Evolutionary conservation across 2,113 vertebrate genomes (phyloP), one percentile per base, ranked within the genome.

Genomic region (Urocitellus parryii): DNA sequence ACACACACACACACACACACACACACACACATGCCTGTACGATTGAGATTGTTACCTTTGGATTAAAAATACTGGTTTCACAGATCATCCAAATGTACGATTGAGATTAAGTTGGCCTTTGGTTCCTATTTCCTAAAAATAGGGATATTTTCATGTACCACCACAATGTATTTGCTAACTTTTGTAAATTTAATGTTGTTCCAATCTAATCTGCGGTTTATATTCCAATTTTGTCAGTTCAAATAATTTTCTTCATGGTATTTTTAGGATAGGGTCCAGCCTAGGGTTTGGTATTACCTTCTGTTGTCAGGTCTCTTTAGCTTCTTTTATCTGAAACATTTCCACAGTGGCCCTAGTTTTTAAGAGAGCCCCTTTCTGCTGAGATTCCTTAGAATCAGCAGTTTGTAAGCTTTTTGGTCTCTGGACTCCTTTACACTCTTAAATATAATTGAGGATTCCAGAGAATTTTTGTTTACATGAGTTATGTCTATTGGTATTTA

Each of bases 381-480:
- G n/a, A 72, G 51, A 37, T 84, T 82, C 76, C 72, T 45, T 88
- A 39, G 73, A 94, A 63, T 51, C 48, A 80, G 73, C 58, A 48
- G 9, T 80, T 95, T 48, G 73, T 24, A 87, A 67, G 82, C 34
- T 87, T 93, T 91, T 84, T 93, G 32, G 39, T 80, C n/a, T 93
- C 56, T 18, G 2, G 61, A 22, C 5, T 27, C 39, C 48, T 83
- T 87, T 88, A 72, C 5, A 48, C 1, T 78, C 42, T 77, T 65
- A 73, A 93, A 78, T 83, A 88, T 88, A 51, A 78, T 82, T 68
- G 63, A 73, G 34, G 45, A 84, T 29, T 48, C 37, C 56, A 80
- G 77, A 85, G 73, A 56, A 56, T 73, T 92, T 94, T 70, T 39
- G 14, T 84, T 89, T 80, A 4, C 18, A 16, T 76, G 34, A 29